Evolutionary conservation across 1,140 invertebrate genomes (phyloP).

Genomic region (Varroa destructor): DNA sequence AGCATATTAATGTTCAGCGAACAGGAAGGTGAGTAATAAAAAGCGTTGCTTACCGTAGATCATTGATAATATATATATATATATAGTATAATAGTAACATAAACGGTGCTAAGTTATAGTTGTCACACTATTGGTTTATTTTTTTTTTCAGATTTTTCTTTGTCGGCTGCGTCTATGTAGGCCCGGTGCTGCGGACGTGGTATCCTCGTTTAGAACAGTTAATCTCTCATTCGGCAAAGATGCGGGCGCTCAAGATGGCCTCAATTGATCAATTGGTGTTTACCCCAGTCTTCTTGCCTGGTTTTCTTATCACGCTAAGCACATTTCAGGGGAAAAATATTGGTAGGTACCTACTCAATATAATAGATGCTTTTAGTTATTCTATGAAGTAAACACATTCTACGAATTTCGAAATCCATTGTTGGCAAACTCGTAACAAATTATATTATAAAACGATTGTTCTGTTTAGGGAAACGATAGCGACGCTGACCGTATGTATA

Average conservation of each 20-base stretch:
- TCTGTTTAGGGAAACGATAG: no score
- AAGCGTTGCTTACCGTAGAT: neutral
- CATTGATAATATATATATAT: no score
- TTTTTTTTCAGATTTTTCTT: constrained; percentile 9
- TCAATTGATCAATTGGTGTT: constrained; percentile 57
- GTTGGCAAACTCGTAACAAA: no score
- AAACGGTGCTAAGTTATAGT: no score
- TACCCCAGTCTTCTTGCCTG: constrained; percentile 52
- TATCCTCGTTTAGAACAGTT: neutral
- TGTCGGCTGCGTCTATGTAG: constrained; percentile 2
- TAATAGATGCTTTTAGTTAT: no score
- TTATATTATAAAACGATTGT: no score
- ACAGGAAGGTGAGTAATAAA: constrained; percentile 37
- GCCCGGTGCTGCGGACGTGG: constrained; percentile 5
- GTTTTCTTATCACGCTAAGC: constrained; percentile 48
- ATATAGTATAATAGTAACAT: no score
- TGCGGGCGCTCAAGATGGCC: constrained; percentile 52
- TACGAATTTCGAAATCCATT: no score
- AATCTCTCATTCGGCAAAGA: neutral
- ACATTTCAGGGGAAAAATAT: constrained; percentile 46
- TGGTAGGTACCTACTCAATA: neutral
- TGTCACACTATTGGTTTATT: neutral
- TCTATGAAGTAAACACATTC: no score
- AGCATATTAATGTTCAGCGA: constrained; percentile 42
- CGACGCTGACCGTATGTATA: no score